These are phyloP conservation scores for Enoplosus armatus DNA, from an alignment of 2,797 vertebrate species.

Conservation along the genomic window DNA sequence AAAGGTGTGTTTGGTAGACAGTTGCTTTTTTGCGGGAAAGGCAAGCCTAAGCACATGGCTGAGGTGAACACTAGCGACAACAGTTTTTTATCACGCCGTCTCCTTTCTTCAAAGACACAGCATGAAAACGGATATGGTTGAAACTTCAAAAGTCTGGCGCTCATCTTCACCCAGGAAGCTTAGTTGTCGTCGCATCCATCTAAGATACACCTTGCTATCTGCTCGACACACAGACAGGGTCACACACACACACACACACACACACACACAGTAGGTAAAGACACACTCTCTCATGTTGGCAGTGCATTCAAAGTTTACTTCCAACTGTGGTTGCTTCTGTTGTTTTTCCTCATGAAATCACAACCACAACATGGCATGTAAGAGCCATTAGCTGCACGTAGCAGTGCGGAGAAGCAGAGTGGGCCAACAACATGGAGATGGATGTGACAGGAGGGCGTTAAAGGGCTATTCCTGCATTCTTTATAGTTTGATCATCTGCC, in stretches of 20 bases:
- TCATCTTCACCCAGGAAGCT: constrained; percentile 73
- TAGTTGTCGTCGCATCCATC: constrained; percentile 78
- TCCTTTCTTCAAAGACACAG: constrained; percentile 81
- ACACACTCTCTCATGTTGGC: constrained; percentile 35
- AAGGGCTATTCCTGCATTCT: constrained; percentile 18
- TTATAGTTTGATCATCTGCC: background rate
- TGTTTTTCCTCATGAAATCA: constrained; percentile 55
- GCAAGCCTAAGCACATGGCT: constrained; percentile 82
- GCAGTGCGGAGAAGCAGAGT: constrained; percentile 11
- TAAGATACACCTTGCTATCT: constrained; percentile 78
- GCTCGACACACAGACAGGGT: constrained; percentile 19
- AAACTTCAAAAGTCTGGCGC: constrained; percentile 82
- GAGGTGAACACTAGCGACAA: constrained; percentile 68
- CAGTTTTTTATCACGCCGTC: constrained; percentile 75
- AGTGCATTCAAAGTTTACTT: constrained; percentile 42
- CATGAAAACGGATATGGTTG: constrained; percentile 80
- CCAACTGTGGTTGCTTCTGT: constrained; percentile 57
- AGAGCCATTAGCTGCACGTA: constrained; percentile 37
- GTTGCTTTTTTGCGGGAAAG: constrained; percentile 78
- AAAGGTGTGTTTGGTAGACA: constrained; percentile 82
- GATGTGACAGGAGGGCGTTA: constrained; percentile 11
- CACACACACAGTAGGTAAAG: constrained; percentile 27
- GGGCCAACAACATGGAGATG: constrained; percentile 6
- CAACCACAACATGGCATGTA: constrained; percentile 48
- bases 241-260: constrained; percentile 28